A percentile compares a stretch with the other conserved stretches of the same genome.
phyloP scores from a whole-genome alignment of 2,113 vertebrate genomes.

The Oryzias javanicus region DNA sequence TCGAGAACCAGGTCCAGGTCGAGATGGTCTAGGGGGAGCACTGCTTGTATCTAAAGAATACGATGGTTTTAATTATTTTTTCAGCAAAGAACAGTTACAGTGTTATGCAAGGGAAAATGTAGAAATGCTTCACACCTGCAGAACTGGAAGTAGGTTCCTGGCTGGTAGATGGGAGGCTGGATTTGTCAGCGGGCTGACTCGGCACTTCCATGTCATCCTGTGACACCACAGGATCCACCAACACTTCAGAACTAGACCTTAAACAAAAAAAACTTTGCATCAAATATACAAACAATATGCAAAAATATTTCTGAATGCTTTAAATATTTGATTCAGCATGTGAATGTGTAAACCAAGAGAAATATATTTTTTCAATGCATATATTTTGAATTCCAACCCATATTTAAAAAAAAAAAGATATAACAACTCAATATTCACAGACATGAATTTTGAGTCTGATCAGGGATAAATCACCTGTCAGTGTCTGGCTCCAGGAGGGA shows the following conservation, averaged over 20 bases:
- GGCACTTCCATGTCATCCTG: constrained; percentile 86
- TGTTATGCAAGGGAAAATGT: not conserved
- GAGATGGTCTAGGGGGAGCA: constrained; percentile 80
- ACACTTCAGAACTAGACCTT: constrained; percentile 80
- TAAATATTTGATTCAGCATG: not conserved
- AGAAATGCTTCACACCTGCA: constrained; percentile 70
- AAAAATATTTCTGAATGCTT: too few relatives aligned
- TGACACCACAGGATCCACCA: constrained; percentile 84
- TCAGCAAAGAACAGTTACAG: not conserved
- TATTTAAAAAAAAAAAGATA: not conserved
- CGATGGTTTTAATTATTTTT: not conserved
- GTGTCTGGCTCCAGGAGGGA: constrained; percentile 88
- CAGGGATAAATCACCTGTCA: constrained; percentile 80
- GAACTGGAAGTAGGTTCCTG: constrained; percentile 96
- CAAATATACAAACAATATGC: not conserved
- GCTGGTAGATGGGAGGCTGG: constrained; percentile 89
- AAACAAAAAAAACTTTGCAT: constrained; percentile 1
- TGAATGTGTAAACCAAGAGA: not conserved
- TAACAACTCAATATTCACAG: not conserved
- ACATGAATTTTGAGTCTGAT: not conserved
- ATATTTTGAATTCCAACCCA: not conserved
- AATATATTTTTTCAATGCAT: not conserved
- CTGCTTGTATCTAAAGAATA: constrained; percentile 84
- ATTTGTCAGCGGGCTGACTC: constrained; percentile 84
- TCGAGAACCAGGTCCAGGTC: constrained; percentile 67